Conservation (phyloP, 2,113 vertebrate species). For the Misgurnus mizolepis region DNA sequence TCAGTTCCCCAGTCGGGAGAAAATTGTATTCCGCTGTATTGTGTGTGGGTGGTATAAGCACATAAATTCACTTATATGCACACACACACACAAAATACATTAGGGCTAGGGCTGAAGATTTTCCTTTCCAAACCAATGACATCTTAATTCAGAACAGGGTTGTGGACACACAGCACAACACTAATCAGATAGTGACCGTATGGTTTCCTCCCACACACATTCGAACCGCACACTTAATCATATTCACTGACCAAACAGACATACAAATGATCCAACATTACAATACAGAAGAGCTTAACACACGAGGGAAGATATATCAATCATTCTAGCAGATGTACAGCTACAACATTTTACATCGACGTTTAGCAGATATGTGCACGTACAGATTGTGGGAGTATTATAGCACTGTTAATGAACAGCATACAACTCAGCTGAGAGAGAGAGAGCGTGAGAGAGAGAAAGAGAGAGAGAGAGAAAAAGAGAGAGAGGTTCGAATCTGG, state of each 20-base stretch:
- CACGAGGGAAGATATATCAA: neutral
- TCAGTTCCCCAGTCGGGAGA: slow-evolving; percentile 3
- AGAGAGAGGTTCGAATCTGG: slow-evolving; percentile 53
- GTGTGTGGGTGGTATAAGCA: slow-evolving; percentile 22
- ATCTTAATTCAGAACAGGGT: slow-evolving; percentile 33
- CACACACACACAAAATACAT: slow-evolving; percentile 20
- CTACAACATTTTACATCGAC: slow-evolving; percentile 23
- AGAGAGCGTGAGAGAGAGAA: slow-evolving; percentile 3
- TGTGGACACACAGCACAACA: neutral
- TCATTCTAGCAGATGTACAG: neutral
- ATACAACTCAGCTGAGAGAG: slow-evolving; percentile 6
- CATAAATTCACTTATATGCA: slow-evolving; percentile 13
- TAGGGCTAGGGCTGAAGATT: neutral
- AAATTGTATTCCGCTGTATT: slow-evolving; percentile 28
- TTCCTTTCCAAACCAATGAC: slow-evolving; percentile 35
- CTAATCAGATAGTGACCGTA: slow-evolving; percentile 19
- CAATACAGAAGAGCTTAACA: slow-evolving; percentile 1
- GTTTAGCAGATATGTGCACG: slow-evolving; percentile 48
- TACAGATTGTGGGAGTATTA: slow-evolving; percentile 71
- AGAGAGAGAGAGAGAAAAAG: slow-evolving; percentile 3
- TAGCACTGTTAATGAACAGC: slow-evolving; percentile 77
- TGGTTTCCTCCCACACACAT: slow-evolving; percentile 10
- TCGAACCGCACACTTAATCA: slow-evolving; percentile 22
- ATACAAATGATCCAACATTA: neutral
- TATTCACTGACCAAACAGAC: neutral